Evolutionary conservation across 2,113 vertebrate genomes (phyloP), one percentile per base, ranked within the genome.

Genomic region (Litocranius walleri): DNA sequence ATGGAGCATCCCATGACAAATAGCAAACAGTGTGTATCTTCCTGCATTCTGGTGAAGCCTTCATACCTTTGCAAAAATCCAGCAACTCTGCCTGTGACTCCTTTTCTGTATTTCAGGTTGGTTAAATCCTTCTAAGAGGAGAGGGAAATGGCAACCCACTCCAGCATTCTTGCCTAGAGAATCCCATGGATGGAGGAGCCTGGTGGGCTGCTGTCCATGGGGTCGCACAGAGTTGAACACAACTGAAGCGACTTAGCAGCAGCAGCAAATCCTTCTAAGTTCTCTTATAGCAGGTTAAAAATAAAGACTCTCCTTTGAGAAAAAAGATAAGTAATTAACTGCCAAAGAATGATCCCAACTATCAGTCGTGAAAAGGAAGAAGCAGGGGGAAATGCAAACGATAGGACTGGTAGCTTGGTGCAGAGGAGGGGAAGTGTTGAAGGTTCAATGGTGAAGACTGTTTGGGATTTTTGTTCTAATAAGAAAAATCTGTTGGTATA

Each of bases 211-310:
- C 67, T 13, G 19, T 74, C 67, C 21, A 23, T 13, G 67, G n/a
- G n/a, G 36, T 40, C 0, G 0, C 67, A 74, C 10, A 74, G n/a
- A 40, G 19, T 74, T 0, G 0, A 21, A 25, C 21, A 12, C 10
- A 23, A 40, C 19, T 74, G 67, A 40, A 74, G n/a, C 5, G 5
- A 40, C 67, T 40, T 71, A 40, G 67, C 19, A 40, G 67, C 67
- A 40, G 67, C 67, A 40, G 67, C n/a, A 71, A 67, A 48, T 62
- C 30, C n/a, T 54, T 88, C 48, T 85, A 40, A 93, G 52, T 91
- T 89, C 30, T 92, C 45, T 52, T 59, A 13, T 30, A 74, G 78
- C 17, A 30, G 36, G 29, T 59, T 23, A 74, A 83, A 59, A 77
- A 62, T 54, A 83, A 43, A 52, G 52, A n/a, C 50, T 90, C 6